Base-by-base conservation (phyloP, 2,888 invertebrate genomes). In the Matsumyia berberina region DNA sequence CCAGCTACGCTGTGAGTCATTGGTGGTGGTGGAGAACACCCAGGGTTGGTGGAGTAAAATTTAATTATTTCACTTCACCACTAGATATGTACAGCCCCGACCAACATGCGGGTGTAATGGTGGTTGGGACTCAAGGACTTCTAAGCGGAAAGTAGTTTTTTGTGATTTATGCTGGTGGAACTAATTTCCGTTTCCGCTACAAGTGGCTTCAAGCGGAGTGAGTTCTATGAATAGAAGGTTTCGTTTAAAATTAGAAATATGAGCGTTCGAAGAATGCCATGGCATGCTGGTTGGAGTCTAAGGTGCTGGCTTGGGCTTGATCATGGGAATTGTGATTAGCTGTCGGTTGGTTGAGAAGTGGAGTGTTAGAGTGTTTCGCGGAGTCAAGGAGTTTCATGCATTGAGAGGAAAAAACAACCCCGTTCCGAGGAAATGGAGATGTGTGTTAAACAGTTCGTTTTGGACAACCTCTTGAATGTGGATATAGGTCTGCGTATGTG, bases 101-200 rank as follows among this genome's bases (percentile, higher is more conserved):
- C 49, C 11, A 60, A 55, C 31, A 77, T 85, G 85, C 80, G 85
- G 85, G 85, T 80, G 66, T 33, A 35, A 58, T 15, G 11, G 17
- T n/a, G 19, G 17, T 74, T 69, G 64, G 57, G 35, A 44, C 42
- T 70, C 85, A 85, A 85, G 85, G 85, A 85, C 15, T 76, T 66
- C 42, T 64, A 70, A 76, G 39, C 74, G 64, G 53, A 62, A 72
- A 37, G 35, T 35, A 31, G 12, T 11, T 64, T 66, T 46, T 69
- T 64, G 42, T 69, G 78, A 79, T 79, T 78, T 62, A 85, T 57
- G 74, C 74, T 70, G 80, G 80, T 85, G 80, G 70, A 85, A 85
- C 80, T 69, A 80, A 85, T 85, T 80, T 85, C 74, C 80, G 85
- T 85, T 80, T 85, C 85, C 85, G 85, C 74, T 70, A 80, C 60